A percentile compares a stretch with the other conserved stretches of the same genome.
Conservation (phyloP, 2,888 invertebrate genomes). For the Liposcelis brunnea region DNA sequence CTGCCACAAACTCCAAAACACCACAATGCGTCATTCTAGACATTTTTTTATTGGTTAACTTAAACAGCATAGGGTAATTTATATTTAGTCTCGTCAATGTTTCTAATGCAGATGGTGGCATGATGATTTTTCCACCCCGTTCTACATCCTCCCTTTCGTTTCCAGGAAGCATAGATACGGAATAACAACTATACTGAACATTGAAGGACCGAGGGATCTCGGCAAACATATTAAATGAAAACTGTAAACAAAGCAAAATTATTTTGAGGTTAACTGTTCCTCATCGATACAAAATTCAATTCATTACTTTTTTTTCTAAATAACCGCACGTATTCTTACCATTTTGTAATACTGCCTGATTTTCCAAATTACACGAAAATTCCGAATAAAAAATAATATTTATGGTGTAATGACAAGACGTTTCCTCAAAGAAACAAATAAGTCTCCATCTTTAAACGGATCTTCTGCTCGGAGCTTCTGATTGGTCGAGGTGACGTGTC, state of each 20-base stretch:
- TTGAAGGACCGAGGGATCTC: constrained; percentile 66
- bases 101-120: constrained; percentile 94
- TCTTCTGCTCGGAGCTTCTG: too few relatives aligned
- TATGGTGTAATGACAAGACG: too few relatives aligned
- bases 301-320: too few relatives aligned
- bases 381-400: too few relatives aligned
- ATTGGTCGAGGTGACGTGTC: too few relatives aligned
- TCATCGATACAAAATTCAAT: too few relatives aligned
- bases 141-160: constrained; percentile 89
- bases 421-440: too few relatives aligned
- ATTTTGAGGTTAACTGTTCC: too few relatives aligned
- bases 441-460: too few relatives aligned
- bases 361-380: too few relatives aligned
- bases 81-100: constrained; percentile 83
- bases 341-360: too few relatives aligned
- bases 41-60: constrained; percentile 72
- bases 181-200: constrained; percentile 76
- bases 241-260: constrained; percentile 44
- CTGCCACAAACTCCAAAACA: constrained; percentile 95
- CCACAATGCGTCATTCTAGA: constrained; percentile 84
- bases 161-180: constrained; percentile 88
- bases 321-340: background rate
- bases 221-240: constrained; percentile 77
- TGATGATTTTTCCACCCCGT: constrained; percentile 93
- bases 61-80: constrained; percentile 97